Percentiles rank a stretch among this genome's conserved stretches.
phyloP scores from a whole-genome alignment of 92 coral and sea anemone species.

The Zoanthus sansibaricus region DNA sequence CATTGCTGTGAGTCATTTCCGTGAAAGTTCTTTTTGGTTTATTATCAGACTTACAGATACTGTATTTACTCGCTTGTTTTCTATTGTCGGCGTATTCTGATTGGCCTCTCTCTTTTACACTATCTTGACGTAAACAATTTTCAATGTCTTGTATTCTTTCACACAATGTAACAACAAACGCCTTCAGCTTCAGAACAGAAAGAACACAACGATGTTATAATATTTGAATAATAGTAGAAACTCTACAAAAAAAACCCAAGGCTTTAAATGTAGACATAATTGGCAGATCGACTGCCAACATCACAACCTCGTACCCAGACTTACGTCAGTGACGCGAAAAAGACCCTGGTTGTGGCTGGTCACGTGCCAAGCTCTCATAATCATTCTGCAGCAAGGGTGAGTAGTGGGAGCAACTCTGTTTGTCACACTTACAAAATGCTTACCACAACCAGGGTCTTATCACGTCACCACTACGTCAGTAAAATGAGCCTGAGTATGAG shows the following conservation, averaged over 20 bases:
- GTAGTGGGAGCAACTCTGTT: too few relatives aligned
- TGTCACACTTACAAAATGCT: too few relatives aligned
- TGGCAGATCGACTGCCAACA: too few relatives aligned
- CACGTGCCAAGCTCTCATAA: too few relatives aligned
- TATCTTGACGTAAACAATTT: background rate
- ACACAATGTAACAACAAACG: conserved; percentile 15
- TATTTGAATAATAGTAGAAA: background rate
- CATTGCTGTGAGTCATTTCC: background rate
- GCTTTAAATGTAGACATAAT: too few relatives aligned
- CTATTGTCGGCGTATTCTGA: background rate
- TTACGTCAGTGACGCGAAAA: too few relatives aligned
- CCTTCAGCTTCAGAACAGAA: conserved; percentile 26
- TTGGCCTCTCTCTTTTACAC: background rate
- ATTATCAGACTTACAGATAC: background rate
- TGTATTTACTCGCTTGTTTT: background rate
- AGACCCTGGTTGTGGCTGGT: too few relatives aligned
- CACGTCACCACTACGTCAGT: too few relatives aligned
- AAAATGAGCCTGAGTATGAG: too few relatives aligned
- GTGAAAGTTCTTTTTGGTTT: background rate
- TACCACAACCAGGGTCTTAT: too few relatives aligned
- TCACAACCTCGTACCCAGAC: too few relatives aligned
- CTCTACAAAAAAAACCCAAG: background rate
- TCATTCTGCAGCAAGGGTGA: too few relatives aligned
- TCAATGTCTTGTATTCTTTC: conserved; percentile 25
- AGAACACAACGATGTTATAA: background rate